Conservation (phyloP, 2,888 invertebrate species). For the Orthonevra nobilis region DNA sequence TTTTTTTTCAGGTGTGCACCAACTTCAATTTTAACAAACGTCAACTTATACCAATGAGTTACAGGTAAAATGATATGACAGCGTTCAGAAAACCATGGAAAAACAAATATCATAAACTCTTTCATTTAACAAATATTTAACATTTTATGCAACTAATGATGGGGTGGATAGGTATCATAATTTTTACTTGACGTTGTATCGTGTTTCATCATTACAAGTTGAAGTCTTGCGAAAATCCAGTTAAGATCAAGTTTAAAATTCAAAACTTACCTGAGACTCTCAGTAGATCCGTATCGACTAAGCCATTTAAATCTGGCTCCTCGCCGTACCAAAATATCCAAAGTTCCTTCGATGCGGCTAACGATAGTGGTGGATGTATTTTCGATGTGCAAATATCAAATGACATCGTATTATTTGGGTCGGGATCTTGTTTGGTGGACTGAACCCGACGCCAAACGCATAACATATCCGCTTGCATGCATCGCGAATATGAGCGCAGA, state of each 20-base stretch:
- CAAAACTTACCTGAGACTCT: conserved; percentile 89
- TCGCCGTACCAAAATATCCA: conserved; percentile 99
- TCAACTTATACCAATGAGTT: no score
- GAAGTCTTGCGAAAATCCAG: no score
- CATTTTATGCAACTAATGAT: no score
- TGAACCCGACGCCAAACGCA: conserved; percentile 98
- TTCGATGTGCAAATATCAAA: conserved; percentile 80
- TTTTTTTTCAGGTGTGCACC: no score
- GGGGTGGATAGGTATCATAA: no score
- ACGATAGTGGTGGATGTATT: conserved; percentile 88
- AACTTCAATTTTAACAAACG: no score
- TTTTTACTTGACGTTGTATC: no score
- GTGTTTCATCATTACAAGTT: no score
- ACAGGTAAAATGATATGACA: no score
- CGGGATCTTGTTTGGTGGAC: conserved; percentile 81
- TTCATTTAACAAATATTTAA: no score
- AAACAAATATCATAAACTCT: no score
- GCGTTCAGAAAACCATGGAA: no score
- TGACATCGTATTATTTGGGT: conserved; percentile 81
- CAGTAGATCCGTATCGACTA: conserved; percentile 92
- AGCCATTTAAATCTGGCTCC: conserved; percentile 92
- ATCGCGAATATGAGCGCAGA: conserved; percentile 93
- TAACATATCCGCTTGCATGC: conserved; percentile 95
- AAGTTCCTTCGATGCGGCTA: conserved; percentile 95
- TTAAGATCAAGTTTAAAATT: background rate